These are phyloP conservation scores for Chaetodon trifasciatus DNA, from an alignment of 2,797 vertebrate genomes.

Conservation along the genomic window DNA sequence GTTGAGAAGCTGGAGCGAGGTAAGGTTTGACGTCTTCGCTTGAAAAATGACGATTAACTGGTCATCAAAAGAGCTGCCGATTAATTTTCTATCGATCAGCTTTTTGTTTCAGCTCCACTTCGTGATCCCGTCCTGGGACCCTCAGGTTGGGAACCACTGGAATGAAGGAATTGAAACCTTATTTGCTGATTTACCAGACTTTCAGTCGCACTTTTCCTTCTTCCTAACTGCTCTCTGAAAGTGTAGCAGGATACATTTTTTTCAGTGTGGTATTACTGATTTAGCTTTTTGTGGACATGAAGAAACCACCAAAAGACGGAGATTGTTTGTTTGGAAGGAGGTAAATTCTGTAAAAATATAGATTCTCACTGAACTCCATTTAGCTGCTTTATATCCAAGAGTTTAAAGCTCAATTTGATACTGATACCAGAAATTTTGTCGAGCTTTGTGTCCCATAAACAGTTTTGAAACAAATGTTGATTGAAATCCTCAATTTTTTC, in stretches of 20 bases:
- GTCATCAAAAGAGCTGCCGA: background rate
- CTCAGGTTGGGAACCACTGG: background rate
- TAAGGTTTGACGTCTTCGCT: background rate
- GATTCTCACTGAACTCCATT: background rate
- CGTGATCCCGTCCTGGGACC: background rate
- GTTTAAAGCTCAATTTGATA: background rate
- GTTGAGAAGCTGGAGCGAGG: background rate
- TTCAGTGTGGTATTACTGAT: background rate
- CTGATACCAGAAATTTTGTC: background rate
- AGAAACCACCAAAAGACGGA: background rate
- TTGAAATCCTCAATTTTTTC: background rate
- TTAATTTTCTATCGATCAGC: background rate
- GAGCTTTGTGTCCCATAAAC: background rate
- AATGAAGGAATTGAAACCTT: slow-evolving; percentile 1
- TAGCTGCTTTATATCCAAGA: background rate
- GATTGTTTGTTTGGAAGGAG: background rate
- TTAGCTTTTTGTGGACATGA: background rate
- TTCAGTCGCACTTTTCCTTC: background rate
- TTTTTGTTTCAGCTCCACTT: background rate
- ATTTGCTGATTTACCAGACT: background rate
- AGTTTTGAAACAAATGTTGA: background rate
- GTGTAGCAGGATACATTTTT: too few relatives aligned
- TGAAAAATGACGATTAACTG: background rate
- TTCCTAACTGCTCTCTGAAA: background rate
- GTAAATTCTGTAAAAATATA: too few relatives aligned